These are phyloP conservation scores for Buphagus erythrorhynchus DNA, from an alignment of 2,797 vertebrate species.

Conservation along the genomic window DNA sequence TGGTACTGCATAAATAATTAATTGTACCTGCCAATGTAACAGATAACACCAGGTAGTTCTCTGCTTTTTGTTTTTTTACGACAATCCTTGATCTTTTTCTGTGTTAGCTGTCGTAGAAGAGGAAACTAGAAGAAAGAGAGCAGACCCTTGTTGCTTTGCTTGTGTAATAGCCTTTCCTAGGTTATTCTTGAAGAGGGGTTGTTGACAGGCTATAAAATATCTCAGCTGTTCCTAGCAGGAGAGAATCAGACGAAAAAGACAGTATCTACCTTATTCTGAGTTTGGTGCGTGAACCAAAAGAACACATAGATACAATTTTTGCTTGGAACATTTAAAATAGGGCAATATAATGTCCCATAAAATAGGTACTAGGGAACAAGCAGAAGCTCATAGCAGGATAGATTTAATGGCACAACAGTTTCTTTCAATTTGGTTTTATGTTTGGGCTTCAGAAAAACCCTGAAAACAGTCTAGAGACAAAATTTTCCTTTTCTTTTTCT, in stretches of 20 bases:
- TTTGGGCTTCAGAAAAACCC: neutral
- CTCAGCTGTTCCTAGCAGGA: neutral
- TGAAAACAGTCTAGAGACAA: neutral
- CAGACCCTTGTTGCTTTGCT: constrained; percentile 26
- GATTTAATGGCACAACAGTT: neutral
- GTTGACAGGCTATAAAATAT: constrained; percentile 31
- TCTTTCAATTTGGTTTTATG: constrained; percentile 12
- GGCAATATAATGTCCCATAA: neutral
- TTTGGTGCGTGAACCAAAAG: neutral
- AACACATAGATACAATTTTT: neutral
- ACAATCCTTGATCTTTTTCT: constrained; percentile 50
- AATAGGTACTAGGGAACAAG: neutral
- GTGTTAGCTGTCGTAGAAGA: constrained; percentile 1
- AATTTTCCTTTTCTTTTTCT: neutral
- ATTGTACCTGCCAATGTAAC: constrained; percentile 8
- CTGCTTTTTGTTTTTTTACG: constrained; percentile 22
- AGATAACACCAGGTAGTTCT: constrained; percentile 16
- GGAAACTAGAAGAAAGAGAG: constrained; percentile 28
- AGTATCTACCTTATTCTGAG: neutral
- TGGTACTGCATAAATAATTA: constrained; percentile 56
- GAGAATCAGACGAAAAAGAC: neutral
- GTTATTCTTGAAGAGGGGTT: constrained; percentile 14
- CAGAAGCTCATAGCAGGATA: neutral
- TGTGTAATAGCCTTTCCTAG: constrained; percentile 5
- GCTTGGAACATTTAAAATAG: neutral